Conservation (phyloP, 2,797 vertebrate genomes). For the Pagetopsis macropterus region DNA sequence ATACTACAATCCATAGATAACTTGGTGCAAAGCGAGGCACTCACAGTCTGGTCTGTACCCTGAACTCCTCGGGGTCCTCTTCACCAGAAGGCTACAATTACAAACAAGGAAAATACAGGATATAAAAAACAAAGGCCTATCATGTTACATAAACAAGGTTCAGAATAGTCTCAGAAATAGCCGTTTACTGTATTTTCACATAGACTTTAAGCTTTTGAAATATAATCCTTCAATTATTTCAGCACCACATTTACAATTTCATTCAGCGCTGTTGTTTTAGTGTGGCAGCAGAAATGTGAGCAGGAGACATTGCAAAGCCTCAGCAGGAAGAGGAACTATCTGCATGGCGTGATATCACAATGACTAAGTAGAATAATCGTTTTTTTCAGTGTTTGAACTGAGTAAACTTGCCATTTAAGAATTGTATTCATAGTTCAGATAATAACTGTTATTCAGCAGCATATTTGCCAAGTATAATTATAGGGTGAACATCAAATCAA, state of each 20-base stretch:
- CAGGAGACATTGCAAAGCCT: not conserved
- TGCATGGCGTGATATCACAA: not conserved
- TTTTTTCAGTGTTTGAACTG: not conserved
- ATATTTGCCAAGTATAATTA: not conserved
- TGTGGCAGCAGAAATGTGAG: not conserved
- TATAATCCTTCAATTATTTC: not conserved
- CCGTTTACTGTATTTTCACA: no score
- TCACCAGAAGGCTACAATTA: constrained; percentile 84
- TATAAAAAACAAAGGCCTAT: constrained; percentile 2
- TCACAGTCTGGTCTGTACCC: constrained; percentile 89
- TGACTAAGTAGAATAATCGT: not conserved
- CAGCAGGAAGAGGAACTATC: constrained; percentile 17
- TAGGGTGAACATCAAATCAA: not conserved
- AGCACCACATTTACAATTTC: not conserved
- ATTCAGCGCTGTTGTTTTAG: not conserved
- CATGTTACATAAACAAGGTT: no score
- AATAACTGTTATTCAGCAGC: not conserved
- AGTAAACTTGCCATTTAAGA: not conserved
- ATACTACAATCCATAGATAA: constrained; percentile 1
- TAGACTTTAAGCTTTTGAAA: not conserved
- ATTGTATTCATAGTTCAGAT: not conserved
- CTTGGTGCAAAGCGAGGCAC: constrained; percentile 42
- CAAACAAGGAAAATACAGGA: constrained; percentile 24
- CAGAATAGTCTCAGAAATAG: no score
- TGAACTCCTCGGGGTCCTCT: constrained; percentile 85